Conservation (phyloP, 2,113 vertebrate species). For the Anarrhichthys ocellatus region DNA sequence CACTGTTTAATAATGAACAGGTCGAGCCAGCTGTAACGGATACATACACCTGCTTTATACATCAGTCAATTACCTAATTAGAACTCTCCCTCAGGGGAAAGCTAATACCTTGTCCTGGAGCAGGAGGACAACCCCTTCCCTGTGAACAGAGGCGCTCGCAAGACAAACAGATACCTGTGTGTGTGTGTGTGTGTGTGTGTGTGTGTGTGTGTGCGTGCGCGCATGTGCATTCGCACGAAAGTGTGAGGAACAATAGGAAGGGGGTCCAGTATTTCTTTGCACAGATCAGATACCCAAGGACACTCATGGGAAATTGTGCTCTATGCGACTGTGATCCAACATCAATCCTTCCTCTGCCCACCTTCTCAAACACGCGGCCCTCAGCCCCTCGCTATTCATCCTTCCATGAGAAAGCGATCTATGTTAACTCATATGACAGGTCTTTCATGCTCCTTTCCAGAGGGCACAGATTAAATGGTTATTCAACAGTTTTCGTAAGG, state of each 20-base stretch:
- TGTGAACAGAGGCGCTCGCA: conserved; percentile 75
- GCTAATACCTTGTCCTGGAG: conserved; percentile 79
- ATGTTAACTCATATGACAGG: conserved; percentile 31
- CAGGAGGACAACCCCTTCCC: conserved; percentile 72
- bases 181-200: conserved; percentile 55
- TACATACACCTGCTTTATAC: conserved; percentile 87
- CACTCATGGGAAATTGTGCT: conserved; percentile 79
- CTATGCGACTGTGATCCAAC: conserved; percentile 58
- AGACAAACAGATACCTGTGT: conserved; percentile 78
- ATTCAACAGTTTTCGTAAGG: conserved; percentile 13
- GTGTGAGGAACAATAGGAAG: conserved; percentile 63
- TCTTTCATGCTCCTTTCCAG: conserved; percentile 41
- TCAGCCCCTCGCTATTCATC: conserved; percentile 56
- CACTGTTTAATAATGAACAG: conserved; percentile 87
- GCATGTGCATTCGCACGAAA: conserved; percentile 40
- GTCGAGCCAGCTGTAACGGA: conserved; percentile 84
- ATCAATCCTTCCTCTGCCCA: conserved; percentile 55
- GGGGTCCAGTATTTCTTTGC: conserved; percentile 67
- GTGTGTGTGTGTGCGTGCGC: conserved; percentile 38
- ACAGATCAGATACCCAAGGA: conserved; percentile 77
- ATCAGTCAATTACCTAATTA: conserved; percentile 89
- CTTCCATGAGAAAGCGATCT: conserved; percentile 63
- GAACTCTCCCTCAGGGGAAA: conserved; percentile 83
- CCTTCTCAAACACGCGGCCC: conserved; percentile 54
- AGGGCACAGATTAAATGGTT: conserved; percentile 44